Conservation (phyloP, 2,797 vertebrate genomes). For the Aplochiton taeniatus region DNA sequence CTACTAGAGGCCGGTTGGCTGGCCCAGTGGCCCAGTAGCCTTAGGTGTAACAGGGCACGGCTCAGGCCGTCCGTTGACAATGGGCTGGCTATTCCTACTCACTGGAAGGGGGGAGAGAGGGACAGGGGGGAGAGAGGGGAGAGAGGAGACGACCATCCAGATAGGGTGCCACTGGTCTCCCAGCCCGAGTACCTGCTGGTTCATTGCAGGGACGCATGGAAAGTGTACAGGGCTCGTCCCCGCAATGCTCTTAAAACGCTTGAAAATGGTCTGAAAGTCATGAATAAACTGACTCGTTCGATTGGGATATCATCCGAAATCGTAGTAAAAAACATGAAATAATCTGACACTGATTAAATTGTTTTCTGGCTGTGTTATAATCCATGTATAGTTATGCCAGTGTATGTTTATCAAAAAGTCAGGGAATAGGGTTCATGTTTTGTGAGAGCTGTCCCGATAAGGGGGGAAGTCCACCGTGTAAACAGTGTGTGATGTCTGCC, state of each 20-base stretch:
- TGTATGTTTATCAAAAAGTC: no score
- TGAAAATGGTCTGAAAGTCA: no score
- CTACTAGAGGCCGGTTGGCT: conserved; percentile 36
- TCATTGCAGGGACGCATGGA: conserved; percentile 62
- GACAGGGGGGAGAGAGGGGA: conserved; percentile 39
- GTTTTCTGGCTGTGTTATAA: no score
- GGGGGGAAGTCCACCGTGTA: background rate
- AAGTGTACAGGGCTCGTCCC: background rate
- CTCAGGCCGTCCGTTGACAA: conserved; percentile 49
- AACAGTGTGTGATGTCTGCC: conserved; percentile 4
- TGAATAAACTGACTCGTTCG: no score
- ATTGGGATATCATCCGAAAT: no score
- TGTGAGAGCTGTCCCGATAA: no score
- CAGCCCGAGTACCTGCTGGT: conserved; percentile 63
- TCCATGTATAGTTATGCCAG: no score
- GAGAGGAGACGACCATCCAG: conserved; percentile 37
- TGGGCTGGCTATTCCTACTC: conserved; percentile 57
- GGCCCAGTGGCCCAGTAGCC: conserved; percentile 49
- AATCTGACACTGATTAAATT: background rate
- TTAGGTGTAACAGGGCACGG: conserved; percentile 42
- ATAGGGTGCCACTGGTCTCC: background rate
- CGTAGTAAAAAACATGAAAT: background rate
- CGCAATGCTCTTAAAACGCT: no score
- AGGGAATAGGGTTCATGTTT: no score
- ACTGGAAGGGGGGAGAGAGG: conserved; percentile 45